phyloP scores from a whole-genome alignment of 2,113 vertebrate genomes.

The Fulmarus glacialis region DNA sequence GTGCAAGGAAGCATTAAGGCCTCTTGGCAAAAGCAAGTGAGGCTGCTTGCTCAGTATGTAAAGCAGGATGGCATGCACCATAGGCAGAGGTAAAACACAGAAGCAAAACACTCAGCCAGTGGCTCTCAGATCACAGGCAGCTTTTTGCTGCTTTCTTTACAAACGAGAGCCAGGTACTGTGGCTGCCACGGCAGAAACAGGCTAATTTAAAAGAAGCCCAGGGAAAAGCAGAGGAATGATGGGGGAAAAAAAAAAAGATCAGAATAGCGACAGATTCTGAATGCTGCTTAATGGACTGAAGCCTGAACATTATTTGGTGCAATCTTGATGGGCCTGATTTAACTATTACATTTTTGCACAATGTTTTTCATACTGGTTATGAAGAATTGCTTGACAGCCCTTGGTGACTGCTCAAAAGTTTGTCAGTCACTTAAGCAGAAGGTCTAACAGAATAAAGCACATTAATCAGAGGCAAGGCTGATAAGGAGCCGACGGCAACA shows the following conservation, averaged over 20 bases:
- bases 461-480: background rate
- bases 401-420: background rate
- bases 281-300: background rate
- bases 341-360: background rate
- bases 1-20: background rate
- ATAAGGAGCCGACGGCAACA: accelerated
- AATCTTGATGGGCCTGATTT: background rate
- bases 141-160: background rate
- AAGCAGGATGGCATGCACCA: background rate
- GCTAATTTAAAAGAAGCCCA: background rate
- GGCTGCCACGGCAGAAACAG: background rate
- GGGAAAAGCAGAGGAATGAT: background rate
- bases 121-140: background rate
- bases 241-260: background rate
- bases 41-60: background rate
- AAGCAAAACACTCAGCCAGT: background rate
- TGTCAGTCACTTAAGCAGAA: background rate
- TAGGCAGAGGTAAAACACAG: background rate
- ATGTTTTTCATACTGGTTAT: background rate
- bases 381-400: background rate
- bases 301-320: background rate
- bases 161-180: background rate
- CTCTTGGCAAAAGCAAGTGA: background rate
- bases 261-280: background rate
- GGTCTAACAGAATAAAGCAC: background rate